These are phyloP conservation scores for Cheirogaleus major DNA, from an alignment of 2,797 vertebrate species.

Conservation along the genomic window DNA sequence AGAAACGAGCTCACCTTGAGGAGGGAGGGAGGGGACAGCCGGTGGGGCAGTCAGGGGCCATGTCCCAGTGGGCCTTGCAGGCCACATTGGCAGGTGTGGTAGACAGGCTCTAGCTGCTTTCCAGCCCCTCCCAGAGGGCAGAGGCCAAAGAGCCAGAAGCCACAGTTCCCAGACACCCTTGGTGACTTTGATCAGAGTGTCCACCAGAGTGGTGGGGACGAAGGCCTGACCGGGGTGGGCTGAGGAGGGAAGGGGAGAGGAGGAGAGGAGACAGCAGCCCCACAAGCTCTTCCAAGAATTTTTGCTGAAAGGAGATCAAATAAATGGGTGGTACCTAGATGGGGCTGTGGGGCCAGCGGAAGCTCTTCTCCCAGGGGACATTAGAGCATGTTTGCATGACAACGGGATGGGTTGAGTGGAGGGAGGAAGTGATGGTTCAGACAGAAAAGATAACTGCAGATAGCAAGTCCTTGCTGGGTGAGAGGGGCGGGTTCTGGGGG, in stretches of 20 bases:
- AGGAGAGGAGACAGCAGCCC: not conserved
- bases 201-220: not conserved
- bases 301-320: not conserved
- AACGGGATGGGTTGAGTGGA: not conserved
- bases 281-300: not conserved
- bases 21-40: not conserved
- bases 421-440: not conserved
- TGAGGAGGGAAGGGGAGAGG: not conserved
- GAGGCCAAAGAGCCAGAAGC: not conserved
- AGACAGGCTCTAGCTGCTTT: not conserved
- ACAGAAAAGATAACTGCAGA: not conserved
- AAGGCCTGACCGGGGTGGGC: too few relatives aligned
- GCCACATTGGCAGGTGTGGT: not conserved
- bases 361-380: not conserved
- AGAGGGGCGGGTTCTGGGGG: not conserved
- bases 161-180: not conserved
- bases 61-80: not conserved
- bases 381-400: not conserved
- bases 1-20: not conserved
- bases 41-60: not conserved
- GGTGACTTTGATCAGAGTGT: not conserved
- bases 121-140: not conserved
- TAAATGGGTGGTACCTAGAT: not conserved
- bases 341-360: accelerated
- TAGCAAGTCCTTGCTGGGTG: not conserved